phyloP scores from a whole-genome alignment of 2,888 invertebrate species.

The Mechanitis messenoides region DNA sequence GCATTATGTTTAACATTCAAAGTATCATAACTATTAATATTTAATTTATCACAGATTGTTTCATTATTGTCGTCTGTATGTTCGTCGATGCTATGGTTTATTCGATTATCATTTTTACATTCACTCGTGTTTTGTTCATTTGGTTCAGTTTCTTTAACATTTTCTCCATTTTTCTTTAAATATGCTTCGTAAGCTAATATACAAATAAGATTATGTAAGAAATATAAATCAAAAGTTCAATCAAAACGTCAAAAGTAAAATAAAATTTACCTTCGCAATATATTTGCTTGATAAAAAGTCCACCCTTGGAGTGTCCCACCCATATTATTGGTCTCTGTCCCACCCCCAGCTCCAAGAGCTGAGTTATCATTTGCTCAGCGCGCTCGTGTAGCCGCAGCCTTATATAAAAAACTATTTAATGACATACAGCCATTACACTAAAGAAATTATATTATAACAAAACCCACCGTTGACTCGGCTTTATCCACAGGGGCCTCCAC shows the following conservation, averaged over 20 bases:
- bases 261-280: slow-evolving; percentile 78
- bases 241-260: no score
- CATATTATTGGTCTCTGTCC: slow-evolving; percentile 89
- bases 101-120: slow-evolving; percentile 36
- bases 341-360: slow-evolving; percentile 79
- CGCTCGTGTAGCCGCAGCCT: slow-evolving; percentile 81
- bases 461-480: slow-evolving; percentile 77
- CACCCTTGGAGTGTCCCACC: slow-evolving; percentile 92
- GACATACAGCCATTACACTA: background rate
- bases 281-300: slow-evolving; percentile 89
- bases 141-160: slow-evolving; percentile 15
- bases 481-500: slow-evolving; percentile 86
- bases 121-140: slow-evolving; percentile 30
- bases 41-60: slow-evolving; percentile 14
- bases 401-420: slow-evolving; percentile 27
- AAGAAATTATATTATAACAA: background rate
- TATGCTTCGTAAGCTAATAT: slow-evolving; percentile 54
- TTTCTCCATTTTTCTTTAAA: slow-evolving; percentile 34
- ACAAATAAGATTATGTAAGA: background rate
- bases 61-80: slow-evolving; percentile 7
- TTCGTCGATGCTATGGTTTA: slow-evolving; percentile 29
- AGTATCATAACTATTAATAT: background rate
- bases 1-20: slow-evolving; percentile 33
- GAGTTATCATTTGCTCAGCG: slow-evolving; percentile 83
- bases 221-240: background rate